A percentile compares a stretch with the other conserved stretches of the same genome.
Conservation (phyloP, 2,888 invertebrate species). For the Flexamia atlantica region DNA sequence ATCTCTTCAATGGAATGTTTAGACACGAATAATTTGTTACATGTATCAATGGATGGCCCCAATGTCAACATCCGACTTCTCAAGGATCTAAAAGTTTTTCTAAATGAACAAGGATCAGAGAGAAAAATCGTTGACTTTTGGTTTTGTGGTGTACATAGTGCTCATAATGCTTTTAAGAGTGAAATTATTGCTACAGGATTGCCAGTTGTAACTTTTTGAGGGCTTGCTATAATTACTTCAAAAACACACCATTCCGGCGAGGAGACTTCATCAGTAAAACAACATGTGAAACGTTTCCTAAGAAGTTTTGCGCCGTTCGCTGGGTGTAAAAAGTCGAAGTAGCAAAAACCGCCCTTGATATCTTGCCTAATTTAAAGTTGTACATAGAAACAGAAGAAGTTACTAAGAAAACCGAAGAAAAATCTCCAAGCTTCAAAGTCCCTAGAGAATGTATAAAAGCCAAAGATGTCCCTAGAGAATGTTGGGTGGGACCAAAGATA, state of each 20-base stretch:
- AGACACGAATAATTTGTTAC: background rate
- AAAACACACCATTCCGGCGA: slow-evolving; percentile 7
- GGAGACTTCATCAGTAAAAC: slow-evolving; percentile 7
- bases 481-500: slow-evolving; percentile 27
- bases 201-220: background rate
- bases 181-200: background rate
- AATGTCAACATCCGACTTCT: background rate
- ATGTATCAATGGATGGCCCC: slow-evolving; percentile 18
- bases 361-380: slow-evolving; percentile 12
- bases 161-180: background rate
- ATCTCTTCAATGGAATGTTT: background rate
- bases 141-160: background rate
- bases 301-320: background rate
- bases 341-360: slow-evolving; percentile 37
- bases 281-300: background rate
- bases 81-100: background rate
- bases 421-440: background rate
- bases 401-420: background rate
- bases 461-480: too few species aligned
- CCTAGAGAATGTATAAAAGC: slow-evolving; percentile 3
- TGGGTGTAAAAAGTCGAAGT: slow-evolving; percentile 32
- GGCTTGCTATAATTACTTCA: slow-evolving; percentile 35
- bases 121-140: slow-evolving; percentile 3
- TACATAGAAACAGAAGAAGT: slow-evolving; percentile 2
- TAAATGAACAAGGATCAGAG: background rate